phyloP scores from a whole-genome alignment of 1,140 invertebrate genomes.

The Lasioglossum albipes region DNA sequence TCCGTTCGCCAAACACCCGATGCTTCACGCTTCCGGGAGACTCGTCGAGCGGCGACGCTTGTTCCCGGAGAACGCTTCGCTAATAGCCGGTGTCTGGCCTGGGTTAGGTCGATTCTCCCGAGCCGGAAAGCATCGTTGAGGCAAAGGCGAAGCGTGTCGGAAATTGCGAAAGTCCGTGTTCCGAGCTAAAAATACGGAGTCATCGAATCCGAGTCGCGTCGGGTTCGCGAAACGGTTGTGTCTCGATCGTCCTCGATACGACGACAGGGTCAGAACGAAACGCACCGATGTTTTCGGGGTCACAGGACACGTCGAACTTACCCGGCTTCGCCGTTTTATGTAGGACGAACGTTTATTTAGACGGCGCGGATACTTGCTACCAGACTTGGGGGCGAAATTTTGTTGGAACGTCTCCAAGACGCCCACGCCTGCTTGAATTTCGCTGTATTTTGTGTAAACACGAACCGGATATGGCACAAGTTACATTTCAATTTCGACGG shows the following conservation, averaged over 20 bases:
- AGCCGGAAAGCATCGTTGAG: neutral
- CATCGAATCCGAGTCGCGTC: neutral
- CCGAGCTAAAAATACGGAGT: neutral
- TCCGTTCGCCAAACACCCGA: slow-evolving; percentile 59
- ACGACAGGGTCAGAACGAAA: too few relatives aligned
- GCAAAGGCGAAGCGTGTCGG: neutral
- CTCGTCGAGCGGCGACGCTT: slow-evolving; percentile 22
- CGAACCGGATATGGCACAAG: neutral
- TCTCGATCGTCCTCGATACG: too few relatives aligned
- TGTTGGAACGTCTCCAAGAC: neutral
- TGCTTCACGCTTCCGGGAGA: slow-evolving; percentile 62
- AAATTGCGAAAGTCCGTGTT: neutral
- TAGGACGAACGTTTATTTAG: neutral
- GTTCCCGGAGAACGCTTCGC: slow-evolving; percentile 16
- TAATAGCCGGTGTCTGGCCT: neutral
- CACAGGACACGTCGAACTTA: too few relatives aligned
- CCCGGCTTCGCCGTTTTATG: neutral
- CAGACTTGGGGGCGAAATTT: neutral
- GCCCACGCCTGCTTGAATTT: neutral
- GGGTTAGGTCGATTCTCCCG: neutral
- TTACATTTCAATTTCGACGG: neutral
- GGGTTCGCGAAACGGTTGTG: too few relatives aligned
- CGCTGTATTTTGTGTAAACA: neutral
- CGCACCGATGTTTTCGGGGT: too few relatives aligned
- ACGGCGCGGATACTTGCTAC: neutral